phyloP scores from a whole-genome alignment of 2,797 vertebrate species.

The Knipowitschia caucasica region DNA sequence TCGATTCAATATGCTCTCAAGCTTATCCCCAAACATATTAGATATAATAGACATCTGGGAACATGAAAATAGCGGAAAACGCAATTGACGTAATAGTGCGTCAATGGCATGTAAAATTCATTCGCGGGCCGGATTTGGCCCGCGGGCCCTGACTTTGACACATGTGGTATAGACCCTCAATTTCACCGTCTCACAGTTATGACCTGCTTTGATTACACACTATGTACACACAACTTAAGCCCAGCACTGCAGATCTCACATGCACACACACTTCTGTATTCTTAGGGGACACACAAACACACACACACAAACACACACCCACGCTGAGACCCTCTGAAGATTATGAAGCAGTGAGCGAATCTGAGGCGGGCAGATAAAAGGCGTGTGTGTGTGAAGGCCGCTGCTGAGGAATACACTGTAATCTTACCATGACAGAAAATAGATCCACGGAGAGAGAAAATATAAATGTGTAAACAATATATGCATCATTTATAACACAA shows the following conservation, averaged over 20 bases:
- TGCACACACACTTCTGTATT: constrained; percentile 16
- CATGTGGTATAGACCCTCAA: constrained; percentile 5
- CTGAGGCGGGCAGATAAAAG: constrained; percentile 59
- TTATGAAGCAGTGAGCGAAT: constrained; percentile 34
- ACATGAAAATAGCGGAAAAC: too few relatives aligned
- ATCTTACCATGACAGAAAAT: constrained; percentile 51
- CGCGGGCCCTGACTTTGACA: too few relatives aligned
- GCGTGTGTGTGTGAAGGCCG: constrained; percentile 59
- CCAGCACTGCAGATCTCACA: constrained; percentile 31
- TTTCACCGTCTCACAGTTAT: background rate
- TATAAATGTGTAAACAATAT: constrained; percentile 28
- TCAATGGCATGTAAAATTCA: too few relatives aligned
- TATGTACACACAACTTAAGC: background rate
- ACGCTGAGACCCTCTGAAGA: constrained; percentile 26
- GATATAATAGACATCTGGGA: too few relatives aligned
- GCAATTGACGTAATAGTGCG: too few relatives aligned
- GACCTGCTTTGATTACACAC: background rate
- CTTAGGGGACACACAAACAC: constrained; percentile 11
- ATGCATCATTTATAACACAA: constrained; percentile 20
- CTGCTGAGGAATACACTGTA: constrained; percentile 33
- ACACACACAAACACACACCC: too few relatives aligned
- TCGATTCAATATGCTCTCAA: too few relatives aligned
- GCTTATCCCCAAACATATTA: too few relatives aligned
- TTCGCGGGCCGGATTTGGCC: too few relatives aligned
- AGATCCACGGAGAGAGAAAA: constrained; percentile 22